Conservation (phyloP, 2,797 vertebrate species). For the Peromyscus attwateri region DNA sequence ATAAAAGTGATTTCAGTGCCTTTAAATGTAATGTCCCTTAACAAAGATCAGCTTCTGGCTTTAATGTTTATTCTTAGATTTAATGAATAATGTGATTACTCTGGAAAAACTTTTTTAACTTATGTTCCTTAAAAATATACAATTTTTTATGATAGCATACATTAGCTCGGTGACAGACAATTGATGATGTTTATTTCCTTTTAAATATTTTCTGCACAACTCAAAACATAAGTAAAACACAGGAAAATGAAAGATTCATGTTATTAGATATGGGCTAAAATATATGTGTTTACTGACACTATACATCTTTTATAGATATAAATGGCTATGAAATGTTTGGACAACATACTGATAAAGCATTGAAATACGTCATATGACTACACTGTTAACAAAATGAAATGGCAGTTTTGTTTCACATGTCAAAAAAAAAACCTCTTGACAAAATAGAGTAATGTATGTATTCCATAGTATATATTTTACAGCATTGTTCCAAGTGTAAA, state of each 20-base stretch:
- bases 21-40: conserved; percentile 65
- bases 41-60: background rate
- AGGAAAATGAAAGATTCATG: background rate
- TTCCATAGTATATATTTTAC: background rate
- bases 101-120: conserved; percentile 10
- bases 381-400: background rate
- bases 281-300: background rate
- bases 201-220: background rate
- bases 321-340: background rate
- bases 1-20: conserved; percentile 58
- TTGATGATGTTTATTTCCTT: background rate
- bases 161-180: background rate
- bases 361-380: background rate
- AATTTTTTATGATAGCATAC: background rate
- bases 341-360: background rate
- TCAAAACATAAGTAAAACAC: background rate
- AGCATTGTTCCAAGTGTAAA: background rate
- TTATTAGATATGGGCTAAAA: background rate
- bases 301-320: too few species aligned
- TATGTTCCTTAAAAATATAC: conserved; percentile 13
- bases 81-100: conserved; percentile 28
- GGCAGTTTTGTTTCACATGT: background rate
- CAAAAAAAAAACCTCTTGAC: background rate
- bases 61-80: conserved; percentile 7
- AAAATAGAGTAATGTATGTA: background rate